Conservation (phyloP, 2,113 vertebrate species). For the Cynopterus brachyotis region DNA sequence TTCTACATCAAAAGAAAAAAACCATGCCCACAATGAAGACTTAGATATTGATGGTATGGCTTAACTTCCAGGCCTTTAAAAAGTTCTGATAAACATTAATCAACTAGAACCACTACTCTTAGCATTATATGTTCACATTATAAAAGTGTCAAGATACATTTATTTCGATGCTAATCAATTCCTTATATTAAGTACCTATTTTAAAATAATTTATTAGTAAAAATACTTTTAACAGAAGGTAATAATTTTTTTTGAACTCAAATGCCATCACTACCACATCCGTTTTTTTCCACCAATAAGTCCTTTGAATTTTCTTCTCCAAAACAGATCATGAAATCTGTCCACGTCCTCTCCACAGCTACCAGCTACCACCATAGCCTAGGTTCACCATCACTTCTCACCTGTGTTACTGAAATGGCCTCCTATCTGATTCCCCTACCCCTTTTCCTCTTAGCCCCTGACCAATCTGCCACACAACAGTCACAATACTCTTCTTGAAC, state of each 20-base stretch:
- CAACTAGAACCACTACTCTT: neutral
- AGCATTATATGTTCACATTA: neutral
- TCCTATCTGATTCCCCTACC: neutral
- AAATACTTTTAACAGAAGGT: conserved; percentile 18
- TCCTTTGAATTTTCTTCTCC: neutral
- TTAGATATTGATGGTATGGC: neutral
- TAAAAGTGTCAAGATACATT: conserved; percentile 5
- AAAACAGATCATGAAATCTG: neutral
- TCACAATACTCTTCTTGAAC: neutral
- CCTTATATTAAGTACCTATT: conserved; percentile 8
- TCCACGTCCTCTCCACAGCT: neutral
- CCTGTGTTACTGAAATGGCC: neutral
- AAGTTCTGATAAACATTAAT: neutral
- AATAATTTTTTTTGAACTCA: neutral
- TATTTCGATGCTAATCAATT: neutral
- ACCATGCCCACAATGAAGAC: neutral
- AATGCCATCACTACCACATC: neutral
- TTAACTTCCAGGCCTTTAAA: neutral
- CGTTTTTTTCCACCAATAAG: conserved; percentile 23
- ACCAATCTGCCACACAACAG: neutral
- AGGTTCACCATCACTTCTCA: neutral
- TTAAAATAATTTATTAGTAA: neutral
- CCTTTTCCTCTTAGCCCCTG: neutral
- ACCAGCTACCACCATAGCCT: neutral
- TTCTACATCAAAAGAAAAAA: neutral